Evolutionary conservation across 2,888 invertebrate species (phyloP), one percentile per base, ranked within the genome.

Genomic region (Dermolepida albohirtum): DNA sequence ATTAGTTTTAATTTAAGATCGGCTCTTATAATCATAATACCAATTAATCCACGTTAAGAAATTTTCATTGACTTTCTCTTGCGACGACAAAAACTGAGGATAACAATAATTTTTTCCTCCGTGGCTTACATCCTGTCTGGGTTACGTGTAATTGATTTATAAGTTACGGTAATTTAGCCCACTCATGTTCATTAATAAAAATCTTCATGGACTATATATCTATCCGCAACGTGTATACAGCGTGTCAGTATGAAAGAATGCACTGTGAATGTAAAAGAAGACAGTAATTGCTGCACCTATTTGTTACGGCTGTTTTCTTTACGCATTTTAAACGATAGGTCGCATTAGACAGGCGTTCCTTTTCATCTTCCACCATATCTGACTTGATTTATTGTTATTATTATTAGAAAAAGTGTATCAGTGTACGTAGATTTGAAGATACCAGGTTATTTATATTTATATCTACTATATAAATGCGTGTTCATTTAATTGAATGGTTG

Each of bases 261-360:
- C 57, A 27, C 43, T 43, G 57, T 43, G 43, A 43, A 41, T 57
- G 27, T 43, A 57, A 57, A 57, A 49, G 57, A 43, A 43, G 57
- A 57, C 43, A 43, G 43, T 57, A 57, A 57, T 57, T 44, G n/a
- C 57, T 43, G 57, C 57, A 43, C 57, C 57, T 57, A 57, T 57
- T 43, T 57, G 43, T 57, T 57, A 57, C 27, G 57, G 41, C 11
- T 57, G 43, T 44, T 57, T 57, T 43, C 57, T 57, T 57, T 57
- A 57, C 57, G 57, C 57, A 12, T 57, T 57, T 57, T 43, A 57
- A 41, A 27, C 57, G 57, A 43, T 57, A 57, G 43, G 12, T 29
- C 34, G 29, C 51, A 51, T 51, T 51, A 51, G 43, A 41, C 43
- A 27, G 22, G 41, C 57, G 22, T 41, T 43, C n/a, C 57, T 57